phyloP scores from a whole-genome alignment of 2,888 invertebrate genomes.

The Caradrina clavipalpis region DNA sequence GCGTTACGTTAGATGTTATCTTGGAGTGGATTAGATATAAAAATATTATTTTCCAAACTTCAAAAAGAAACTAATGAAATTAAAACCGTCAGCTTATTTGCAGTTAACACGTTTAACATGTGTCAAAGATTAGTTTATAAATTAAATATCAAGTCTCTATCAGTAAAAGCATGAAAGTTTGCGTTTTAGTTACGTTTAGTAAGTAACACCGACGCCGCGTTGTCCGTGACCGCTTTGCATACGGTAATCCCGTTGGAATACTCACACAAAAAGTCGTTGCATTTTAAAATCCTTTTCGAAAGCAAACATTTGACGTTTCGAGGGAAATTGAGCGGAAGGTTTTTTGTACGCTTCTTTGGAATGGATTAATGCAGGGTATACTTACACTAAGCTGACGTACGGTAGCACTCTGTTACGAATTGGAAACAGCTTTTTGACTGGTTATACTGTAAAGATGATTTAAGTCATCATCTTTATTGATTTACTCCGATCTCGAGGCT shows the following conservation, averaged over 20 bases:
- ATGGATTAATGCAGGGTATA: constrained; percentile 70
- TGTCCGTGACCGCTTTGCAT: constrained; percentile 82
- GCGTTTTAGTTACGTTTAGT: constrained; percentile 69
- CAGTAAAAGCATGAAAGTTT: constrained; percentile 62
- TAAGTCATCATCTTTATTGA: constrained; percentile 84
- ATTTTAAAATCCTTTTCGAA: constrained; percentile 89
- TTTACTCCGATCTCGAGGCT: constrained; percentile 82
- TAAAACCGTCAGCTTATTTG: background rate
- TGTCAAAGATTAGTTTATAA: background rate
- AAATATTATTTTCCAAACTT: background rate
- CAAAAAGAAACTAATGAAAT: background rate
- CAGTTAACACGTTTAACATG: background rate
- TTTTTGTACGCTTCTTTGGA: constrained; percentile 79
- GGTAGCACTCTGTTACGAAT: constrained; percentile 72
- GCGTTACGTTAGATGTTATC: constrained; percentile 52
- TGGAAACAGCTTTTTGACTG: constrained; percentile 66
- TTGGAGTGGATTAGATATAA: background rate
- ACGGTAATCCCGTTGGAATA: constrained; percentile 81
- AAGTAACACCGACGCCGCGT: constrained; percentile 65
- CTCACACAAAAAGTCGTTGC: constrained; percentile 87
- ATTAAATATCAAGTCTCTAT: constrained; percentile 39
- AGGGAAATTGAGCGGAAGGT: constrained; percentile 86
- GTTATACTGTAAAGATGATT: constrained; percentile 71
- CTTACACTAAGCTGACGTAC: constrained; percentile 75
- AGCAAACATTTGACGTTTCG: constrained; percentile 89